Evolutionary conservation across 1,140 invertebrate species (phyloP).

Genomic region (Phthorimaea operculella): DNA sequence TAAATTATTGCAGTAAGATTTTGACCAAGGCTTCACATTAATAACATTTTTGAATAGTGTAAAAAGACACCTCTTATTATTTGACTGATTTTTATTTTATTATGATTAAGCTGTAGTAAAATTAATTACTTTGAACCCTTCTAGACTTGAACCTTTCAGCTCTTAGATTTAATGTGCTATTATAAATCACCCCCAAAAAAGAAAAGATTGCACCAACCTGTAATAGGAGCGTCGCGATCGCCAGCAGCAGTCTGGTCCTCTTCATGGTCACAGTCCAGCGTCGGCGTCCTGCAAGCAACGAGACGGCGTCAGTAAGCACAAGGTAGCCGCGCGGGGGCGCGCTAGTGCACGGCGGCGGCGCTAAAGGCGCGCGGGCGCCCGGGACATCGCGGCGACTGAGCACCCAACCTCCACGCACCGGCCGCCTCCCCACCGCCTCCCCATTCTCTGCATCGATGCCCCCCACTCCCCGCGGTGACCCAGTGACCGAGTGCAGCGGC

Average conservation of each 20-base stretch:
- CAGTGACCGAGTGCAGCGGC: slow-evolving; percentile 57
- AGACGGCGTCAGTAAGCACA: slow-evolving; percentile 35
- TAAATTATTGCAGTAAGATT: no score
- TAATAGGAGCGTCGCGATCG: slow-evolving; percentile 54
- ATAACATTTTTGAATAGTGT: no score
- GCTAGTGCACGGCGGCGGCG: slow-evolving; percentile 19
- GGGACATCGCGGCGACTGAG: slow-evolving; percentile 25
- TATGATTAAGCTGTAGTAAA: no score
- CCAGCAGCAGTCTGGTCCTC: slow-evolving; percentile 53
- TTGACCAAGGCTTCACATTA: no score
- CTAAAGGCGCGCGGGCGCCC: slow-evolving; percentile 26
- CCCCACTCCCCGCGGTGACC: slow-evolving; percentile 28
- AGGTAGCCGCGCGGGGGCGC: slow-evolving; percentile 33
- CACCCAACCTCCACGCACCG: slow-evolving; percentile 14
- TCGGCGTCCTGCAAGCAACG: slow-evolving; percentile 57
- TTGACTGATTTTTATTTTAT: no score
- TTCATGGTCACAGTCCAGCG: slow-evolving; percentile 55
- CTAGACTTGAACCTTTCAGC: no score
- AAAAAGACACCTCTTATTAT: no score
- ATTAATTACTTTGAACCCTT: no score
- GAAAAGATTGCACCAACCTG: slow-evolving; percentile 35
- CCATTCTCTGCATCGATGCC: slow-evolving; percentile 9
- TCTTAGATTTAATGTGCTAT: no score
- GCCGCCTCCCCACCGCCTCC: slow-evolving; percentile 11
- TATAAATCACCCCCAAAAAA: background rate